A percentile compares a stretch with the other conserved stretches of the same genome.
Conservation (phyloP, 1,140 invertebrate genomes). For the Dendroctonus ponderosae region DNA sequence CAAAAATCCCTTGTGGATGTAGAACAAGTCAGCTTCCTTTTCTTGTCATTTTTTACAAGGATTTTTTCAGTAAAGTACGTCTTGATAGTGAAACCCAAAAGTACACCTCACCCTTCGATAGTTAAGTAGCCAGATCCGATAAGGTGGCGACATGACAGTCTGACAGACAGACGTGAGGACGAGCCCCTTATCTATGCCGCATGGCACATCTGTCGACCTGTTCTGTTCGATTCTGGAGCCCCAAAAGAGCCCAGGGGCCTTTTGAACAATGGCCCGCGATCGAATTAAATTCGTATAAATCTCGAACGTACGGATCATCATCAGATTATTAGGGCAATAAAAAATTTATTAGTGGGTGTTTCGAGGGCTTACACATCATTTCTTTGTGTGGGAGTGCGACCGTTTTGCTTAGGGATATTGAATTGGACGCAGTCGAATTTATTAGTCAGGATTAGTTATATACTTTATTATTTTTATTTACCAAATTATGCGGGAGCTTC, state of each 20-base stretch:
- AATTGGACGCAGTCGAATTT: no score
- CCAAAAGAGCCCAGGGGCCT: constrained; percentile 3
- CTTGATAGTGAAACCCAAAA: no score
- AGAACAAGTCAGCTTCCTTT: no score
- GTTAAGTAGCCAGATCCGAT: constrained; percentile 21
- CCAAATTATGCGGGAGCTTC: no score
- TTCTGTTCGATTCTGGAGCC: neutral
- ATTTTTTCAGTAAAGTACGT: no score
- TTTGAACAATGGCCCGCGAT: constrained; percentile 13
- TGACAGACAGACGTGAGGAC: constrained; percentile 20
- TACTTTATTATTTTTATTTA: no score
- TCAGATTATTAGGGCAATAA: constrained; percentile 31
- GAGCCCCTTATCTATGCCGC: constrained; percentile 20
- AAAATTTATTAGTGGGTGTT: constrained; percentile 33
- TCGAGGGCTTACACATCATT: constrained; percentile 6
- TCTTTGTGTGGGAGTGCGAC: no score
- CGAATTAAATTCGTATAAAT: constrained; percentile 33
- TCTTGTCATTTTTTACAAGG: no score
- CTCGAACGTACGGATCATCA: constrained; percentile 24
- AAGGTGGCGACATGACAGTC: neutral
- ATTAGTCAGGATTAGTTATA: no score
- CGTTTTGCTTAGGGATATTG: no score
- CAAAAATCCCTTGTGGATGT: no score
- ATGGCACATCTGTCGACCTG: constrained; percentile 28
- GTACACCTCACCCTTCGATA: no score